phyloP scores from a whole-genome alignment of 2,888 invertebrate species.

The Holacanthella duospinosa region DNA sequence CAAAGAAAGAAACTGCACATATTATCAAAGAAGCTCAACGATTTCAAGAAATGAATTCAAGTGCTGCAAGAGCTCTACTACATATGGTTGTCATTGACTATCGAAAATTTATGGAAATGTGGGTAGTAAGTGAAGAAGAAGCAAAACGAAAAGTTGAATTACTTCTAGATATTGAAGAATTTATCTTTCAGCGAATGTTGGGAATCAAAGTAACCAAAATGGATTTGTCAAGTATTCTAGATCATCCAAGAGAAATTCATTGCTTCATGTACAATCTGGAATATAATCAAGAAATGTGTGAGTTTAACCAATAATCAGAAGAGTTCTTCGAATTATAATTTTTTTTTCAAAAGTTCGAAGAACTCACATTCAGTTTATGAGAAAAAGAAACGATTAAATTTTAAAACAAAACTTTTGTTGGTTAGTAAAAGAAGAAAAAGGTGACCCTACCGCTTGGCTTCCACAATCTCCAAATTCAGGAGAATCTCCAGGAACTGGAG shows the following conservation, averaged over 20 bases:
- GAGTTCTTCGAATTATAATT: no score
- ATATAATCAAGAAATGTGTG: neutral
- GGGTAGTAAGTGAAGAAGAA: conserved; percentile 28
- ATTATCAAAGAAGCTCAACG: conserved; percentile 25
- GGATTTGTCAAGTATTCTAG: conserved; percentile 19
- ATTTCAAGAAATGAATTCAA: conserved; percentile 15
- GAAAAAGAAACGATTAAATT: neutral
- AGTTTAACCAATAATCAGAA: no score
- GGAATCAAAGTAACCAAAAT: conserved; percentile 17
- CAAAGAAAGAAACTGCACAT: conserved; percentile 19
- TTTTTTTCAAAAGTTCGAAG: no score
- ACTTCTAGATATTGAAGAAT: conserved; percentile 27
- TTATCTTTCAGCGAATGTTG: conserved; percentile 29
- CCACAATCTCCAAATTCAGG: neutral
- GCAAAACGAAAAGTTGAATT: conserved; percentile 22
- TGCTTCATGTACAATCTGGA: conserved; percentile 9
- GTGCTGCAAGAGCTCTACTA: conserved; percentile 22
- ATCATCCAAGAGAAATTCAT: conserved; percentile 24
- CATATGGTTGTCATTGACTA: conserved; percentile 21
- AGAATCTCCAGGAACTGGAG: neutral
- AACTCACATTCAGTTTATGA: no score
- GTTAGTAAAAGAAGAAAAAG: neutral
- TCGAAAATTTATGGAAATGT: conserved; percentile 33
- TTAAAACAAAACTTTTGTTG: neutral
- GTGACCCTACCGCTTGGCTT: neutral